phyloP scores from a whole-genome alignment of 2,113 vertebrate species.

The Lampris megalopsis region DNA sequence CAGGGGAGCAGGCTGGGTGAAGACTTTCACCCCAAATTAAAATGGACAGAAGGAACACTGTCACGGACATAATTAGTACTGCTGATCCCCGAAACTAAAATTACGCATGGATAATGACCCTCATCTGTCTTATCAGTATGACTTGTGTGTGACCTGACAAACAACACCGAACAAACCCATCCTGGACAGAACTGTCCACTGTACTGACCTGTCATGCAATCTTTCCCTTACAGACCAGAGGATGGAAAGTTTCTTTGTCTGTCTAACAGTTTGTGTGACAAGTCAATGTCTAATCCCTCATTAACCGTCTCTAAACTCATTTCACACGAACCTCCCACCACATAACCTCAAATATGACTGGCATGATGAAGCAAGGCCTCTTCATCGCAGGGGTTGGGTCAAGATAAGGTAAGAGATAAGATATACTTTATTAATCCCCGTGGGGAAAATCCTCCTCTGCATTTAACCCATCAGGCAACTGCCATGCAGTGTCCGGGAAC shows the following conservation, averaged over 20 bases:
- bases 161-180: background rate
- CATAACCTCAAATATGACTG: background rate
- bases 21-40: no score
- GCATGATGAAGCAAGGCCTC: background rate
- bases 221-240: background rate
- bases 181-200: background rate
- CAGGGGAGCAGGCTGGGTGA: no score
- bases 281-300: no score
- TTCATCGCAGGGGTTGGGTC: conserved; percentile 14
- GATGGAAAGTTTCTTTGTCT: background rate
- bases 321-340: background rate
- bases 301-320: no score
- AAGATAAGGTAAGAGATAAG: background rate
- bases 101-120: conserved; percentile 3
- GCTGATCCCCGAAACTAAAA: conserved; percentile 9
- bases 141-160: conserved; percentile 18
- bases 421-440: no score
- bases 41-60: background rate
- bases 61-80: background rate
- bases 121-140: conserved; percentile 15
- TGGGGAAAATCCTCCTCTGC: no score
- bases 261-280: no score
- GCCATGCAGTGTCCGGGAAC: no score
- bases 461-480: no score
- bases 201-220: background rate